Percentiles rank a stretch among this genome's conserved stretches.
Evolutionary conservation across 2,888 invertebrate species (phyloP).

Genomic region (Dolomedes plantarius): DNA sequence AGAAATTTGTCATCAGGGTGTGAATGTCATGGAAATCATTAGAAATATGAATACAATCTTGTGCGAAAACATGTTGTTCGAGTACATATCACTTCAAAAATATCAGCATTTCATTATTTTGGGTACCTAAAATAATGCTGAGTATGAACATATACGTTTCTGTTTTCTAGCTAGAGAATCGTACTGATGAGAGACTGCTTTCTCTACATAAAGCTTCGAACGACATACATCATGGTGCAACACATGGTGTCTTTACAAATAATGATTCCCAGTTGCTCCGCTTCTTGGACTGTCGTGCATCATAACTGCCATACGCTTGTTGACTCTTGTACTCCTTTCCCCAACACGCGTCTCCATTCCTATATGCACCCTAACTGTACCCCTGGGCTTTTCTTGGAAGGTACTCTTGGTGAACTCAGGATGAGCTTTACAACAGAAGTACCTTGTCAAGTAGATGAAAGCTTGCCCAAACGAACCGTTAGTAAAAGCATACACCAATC

Average conservation of each 20-base stretch:
- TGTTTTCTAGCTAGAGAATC: background rate
- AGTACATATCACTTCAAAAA: constrained; percentile 43
- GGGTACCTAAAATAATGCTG: constrained; percentile 40
- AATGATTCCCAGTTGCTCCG: constrained; percentile 29
- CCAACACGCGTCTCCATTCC: constrained; percentile 72
- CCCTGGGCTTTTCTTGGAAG: constrained; percentile 69
- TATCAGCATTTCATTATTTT: constrained; percentile 37
- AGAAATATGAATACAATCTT: constrained; percentile 34
- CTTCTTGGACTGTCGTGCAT: constrained; percentile 54
- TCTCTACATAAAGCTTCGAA: background rate
- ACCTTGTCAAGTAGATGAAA: constrained; percentile 70
- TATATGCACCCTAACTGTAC: constrained; percentile 71
- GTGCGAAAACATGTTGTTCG: constrained; percentile 42
- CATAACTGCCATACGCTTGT: constrained; percentile 57
- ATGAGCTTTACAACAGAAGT: constrained; percentile 73
- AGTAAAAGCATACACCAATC: constrained; percentile 70
- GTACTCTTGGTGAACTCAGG: constrained; percentile 72
- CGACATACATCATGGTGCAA: background rate
- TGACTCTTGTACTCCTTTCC: constrained; percentile 53
- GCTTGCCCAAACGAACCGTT: constrained; percentile 72
- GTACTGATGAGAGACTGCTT: background rate
- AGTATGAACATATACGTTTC: constrained; percentile 3
- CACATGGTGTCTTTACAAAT: constrained; percentile 46
- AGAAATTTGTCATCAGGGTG: background rate
- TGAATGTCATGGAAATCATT: background rate